Evolutionary conservation across 1,140 invertebrate species (phyloP).

Genomic region (Sogatella furcifera): DNA sequence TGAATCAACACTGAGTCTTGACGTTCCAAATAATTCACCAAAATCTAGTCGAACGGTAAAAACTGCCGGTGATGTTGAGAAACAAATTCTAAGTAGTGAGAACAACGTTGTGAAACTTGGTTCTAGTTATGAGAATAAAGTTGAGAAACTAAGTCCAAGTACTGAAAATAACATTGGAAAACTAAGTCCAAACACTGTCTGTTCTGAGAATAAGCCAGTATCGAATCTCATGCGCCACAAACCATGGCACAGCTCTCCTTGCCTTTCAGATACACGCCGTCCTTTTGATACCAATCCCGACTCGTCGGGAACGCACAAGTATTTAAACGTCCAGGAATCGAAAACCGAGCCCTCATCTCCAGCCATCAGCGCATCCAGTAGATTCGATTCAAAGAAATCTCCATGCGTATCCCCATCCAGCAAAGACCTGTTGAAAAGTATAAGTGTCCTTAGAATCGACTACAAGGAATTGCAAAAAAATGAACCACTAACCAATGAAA

Average conservation of each 20-base stretch:
- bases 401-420: background rate
- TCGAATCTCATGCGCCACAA: background rate
- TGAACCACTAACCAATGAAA: background rate
- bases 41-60: no score
- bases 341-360: slow-evolving; percentile 9
- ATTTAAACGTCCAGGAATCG: background rate
- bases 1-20: slow-evolving; percentile 1
- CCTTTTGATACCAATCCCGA: background rate
- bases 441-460: slow-evolving; percentile 28
- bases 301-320: no score
- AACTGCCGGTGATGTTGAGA: no score
- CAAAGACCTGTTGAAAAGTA: no score
- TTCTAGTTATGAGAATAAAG: no score
- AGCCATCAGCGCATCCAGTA: background rate
- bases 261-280: background rate
- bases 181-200: no score
- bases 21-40: no score
- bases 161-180: no score
- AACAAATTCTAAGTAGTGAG: no score
- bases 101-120: no score
- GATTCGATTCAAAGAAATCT: slow-evolving; percentile 25
- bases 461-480: slow-evolving; percentile 18
- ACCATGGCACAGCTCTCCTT: slow-evolving; percentile 4
- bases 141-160: no score
- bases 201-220: no score